Evolutionary conservation across 1,140 invertebrate species (phyloP), one percentile per base, ranked within the genome.

Genomic region (Lepidurus apus): DNA sequence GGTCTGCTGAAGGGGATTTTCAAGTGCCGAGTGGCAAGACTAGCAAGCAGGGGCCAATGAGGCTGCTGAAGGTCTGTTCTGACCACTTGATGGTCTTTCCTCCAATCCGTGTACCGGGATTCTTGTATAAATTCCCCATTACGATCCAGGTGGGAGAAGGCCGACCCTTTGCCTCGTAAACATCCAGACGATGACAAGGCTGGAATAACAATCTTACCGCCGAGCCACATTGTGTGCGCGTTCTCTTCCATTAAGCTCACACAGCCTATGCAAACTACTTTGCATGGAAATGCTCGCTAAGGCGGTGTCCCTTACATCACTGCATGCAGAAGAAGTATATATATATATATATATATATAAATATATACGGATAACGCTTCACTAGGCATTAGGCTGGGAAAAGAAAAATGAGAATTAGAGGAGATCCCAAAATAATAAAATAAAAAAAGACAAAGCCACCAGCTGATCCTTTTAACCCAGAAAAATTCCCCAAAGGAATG

Each of bases 1-100:
- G 76, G 76, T 53, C 76, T 77, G 43, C 44, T 77, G 76, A 65
- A 65, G 53, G 53, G 53, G 53, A 65, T 65, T 65, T 65, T 65
- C 53, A 65, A 65, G 53, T 65, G 53, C 53, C 53, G 53, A 65
- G 53, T 65, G 53, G 53, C 53, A 65, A 65, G 53, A n/a, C 53
- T 65, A 65, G 53, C 53, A n/a, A 65, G 21, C 17, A 13, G 21
- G 53, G 53, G 53, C 53, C 53, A 65, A 65, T 65, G 53, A 65
- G 53, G 53, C 53, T 65, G 53, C 53, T 65, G 53, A 65, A 65
- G 53, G 53, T 65, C 21, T 65, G 53, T 65, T 65, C 9, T 65
- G 53, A 65, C 53, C 53, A 65, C 53, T 65, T 65, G 53, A 65
- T 65, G 53, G 53, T 65, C 53, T 65, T 65, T 65, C 53, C 53